Percentiles rank a stretch among this genome's conserved stretches.
phyloP scores from a whole-genome alignment of 2,113 vertebrate genomes.

The Suricata suricatta region DNA sequence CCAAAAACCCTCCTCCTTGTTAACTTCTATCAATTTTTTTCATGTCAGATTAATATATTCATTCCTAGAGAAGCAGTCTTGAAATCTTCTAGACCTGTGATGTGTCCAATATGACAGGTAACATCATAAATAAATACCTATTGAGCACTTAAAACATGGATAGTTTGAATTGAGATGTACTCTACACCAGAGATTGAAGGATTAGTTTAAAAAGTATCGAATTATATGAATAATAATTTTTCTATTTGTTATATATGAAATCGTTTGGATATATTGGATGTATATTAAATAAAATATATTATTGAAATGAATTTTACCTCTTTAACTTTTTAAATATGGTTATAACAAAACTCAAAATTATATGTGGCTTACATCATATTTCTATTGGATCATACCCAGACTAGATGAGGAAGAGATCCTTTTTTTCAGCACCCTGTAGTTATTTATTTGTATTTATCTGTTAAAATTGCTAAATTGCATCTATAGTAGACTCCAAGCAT shows the following conservation, averaged over 20 bases:
- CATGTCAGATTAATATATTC: background rate
- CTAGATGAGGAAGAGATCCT: background rate
- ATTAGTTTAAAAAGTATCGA: background rate
- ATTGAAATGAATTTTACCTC: background rate
- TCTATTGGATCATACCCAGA: background rate
- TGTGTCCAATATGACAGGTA: background rate
- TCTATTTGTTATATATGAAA: background rate
- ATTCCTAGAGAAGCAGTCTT: background rate
- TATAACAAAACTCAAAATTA: constrained; percentile 33
- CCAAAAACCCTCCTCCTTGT: background rate
- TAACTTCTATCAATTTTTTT: background rate
- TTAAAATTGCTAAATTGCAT: background rate
- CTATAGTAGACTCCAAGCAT: background rate
- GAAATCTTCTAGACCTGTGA: background rate
- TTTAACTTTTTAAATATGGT: background rate
- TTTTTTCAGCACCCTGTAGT: background rate
- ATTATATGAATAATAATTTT: constrained; percentile 8
- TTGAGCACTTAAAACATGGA: background rate
- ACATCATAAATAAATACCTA: background rate
- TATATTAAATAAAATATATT: constrained; percentile 1
- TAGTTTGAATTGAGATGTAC: background rate
- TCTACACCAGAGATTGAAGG: background rate
- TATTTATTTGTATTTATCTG: background rate
- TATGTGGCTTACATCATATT: background rate
- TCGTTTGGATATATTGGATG: background rate